Percentiles rank a stretch among this genome's conserved stretches.
Conservation (phyloP, 2,888 invertebrate genomes). For the Drosophila macrospina region DNA sequence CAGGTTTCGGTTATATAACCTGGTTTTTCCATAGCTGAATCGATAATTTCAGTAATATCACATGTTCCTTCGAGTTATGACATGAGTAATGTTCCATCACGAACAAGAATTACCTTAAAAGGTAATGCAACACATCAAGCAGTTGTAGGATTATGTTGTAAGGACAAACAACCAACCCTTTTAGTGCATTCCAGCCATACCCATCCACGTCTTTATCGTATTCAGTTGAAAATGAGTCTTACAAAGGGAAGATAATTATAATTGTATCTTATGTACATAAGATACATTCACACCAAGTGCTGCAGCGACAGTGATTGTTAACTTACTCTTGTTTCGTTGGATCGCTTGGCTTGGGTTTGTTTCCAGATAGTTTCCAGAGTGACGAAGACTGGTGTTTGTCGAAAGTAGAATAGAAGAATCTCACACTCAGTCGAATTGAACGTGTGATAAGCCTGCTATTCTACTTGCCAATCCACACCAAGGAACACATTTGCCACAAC, state of each 20-base stretch:
- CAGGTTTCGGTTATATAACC: conserved; percentile 54
- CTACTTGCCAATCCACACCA: conserved; percentile 76
- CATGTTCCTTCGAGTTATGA: conserved; percentile 32
- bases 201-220: conserved; percentile 26
- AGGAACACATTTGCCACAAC: neutral
- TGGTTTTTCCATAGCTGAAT: conserved; percentile 13
- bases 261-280: conserved; percentile 50
- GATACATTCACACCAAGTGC: conserved; percentile 35
- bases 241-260: conserved; percentile 41
- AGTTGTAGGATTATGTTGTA: neutral
- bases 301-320: neutral
- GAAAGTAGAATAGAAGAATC: conserved; percentile 82
- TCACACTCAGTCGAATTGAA: conserved; percentile 62
- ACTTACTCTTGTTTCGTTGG: conserved; percentile 37
- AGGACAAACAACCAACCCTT: conserved; percentile 23
- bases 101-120: neutral
- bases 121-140: neutral
- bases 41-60: conserved; percentile 38
- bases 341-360: neutral
- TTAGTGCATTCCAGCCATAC: conserved; percentile 31
- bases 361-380: neutral
- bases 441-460: conserved; percentile 81
- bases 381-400: conserved; percentile 69
- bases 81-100: neutral
- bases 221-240: conserved; percentile 27